Evolutionary conservation across 2,113 vertebrate species (phyloP).

Genomic region (Halcyon senegalensis): DNA sequence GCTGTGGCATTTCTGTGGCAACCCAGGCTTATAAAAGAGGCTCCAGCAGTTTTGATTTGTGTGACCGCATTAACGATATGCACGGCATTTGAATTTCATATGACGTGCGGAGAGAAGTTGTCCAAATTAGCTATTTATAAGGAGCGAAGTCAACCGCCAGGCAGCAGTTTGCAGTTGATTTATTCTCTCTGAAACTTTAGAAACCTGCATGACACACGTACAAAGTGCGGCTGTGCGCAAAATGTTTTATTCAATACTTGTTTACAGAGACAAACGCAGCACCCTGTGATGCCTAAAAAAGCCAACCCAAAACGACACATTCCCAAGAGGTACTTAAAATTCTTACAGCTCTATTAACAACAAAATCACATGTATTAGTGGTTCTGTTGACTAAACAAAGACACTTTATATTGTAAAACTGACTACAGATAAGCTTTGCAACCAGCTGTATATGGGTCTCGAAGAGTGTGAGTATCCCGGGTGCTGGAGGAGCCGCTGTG

Average conservation of each 20-base stretch:
- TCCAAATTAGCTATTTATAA: slow-evolving; percentile 59
- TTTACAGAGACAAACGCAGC: slow-evolving; percentile 35
- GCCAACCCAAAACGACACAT: slow-evolving; percentile 66
- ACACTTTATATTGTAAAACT: slow-evolving; percentile 57
- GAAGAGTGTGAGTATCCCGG: background rate
- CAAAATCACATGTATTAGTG: slow-evolving; percentile 57
- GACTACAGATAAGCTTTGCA: slow-evolving; percentile 7
- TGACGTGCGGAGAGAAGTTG: background rate
- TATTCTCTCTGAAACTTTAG: slow-evolving; percentile 72
- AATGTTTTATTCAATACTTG: slow-evolving; percentile 36
- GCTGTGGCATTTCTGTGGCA: background rate
- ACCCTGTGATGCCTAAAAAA: slow-evolving; percentile 62
- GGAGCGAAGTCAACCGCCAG: slow-evolving; percentile 53
- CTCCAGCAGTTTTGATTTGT: background rate
- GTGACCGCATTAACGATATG: background rate
- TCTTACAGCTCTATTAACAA: slow-evolving; percentile 63
- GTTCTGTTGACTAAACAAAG: slow-evolving; percentile 70
- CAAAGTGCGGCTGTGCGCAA: slow-evolving; percentile 14
- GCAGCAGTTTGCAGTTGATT: slow-evolving; percentile 56
- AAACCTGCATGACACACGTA: slow-evolving; percentile 66
- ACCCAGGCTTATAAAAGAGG: background rate
- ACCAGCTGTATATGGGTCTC: background rate
- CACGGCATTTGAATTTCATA: slow-evolving; percentile 9
- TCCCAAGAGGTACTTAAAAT: slow-evolving; percentile 67
- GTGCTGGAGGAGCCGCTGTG: background rate